phyloP scores from a whole-genome alignment of 2,888 invertebrate species.

The Tupiocoris notatus region DNA sequence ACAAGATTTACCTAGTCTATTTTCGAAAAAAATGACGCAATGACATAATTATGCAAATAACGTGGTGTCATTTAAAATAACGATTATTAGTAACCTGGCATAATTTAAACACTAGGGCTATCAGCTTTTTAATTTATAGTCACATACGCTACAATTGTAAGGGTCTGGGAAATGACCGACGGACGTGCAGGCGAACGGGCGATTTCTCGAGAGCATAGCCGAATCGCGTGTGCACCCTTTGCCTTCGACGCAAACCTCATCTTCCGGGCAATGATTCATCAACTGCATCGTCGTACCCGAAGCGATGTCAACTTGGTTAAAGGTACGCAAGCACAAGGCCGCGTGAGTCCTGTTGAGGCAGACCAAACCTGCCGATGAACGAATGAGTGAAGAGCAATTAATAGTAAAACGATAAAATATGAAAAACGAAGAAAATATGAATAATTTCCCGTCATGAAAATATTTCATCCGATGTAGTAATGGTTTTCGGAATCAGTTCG shows the following conservation, averaged over 20 bases:
- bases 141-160: slow-evolving; percentile 18
- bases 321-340: neutral
- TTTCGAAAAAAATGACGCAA: too few species aligned
- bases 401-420: too few species aligned
- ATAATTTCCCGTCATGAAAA: too few species aligned
- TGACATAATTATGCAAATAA: too few species aligned
- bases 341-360: neutral
- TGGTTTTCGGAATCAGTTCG: too few species aligned
- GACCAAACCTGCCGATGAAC: too few species aligned
- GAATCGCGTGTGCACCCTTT: neutral
- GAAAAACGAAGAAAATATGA: too few species aligned
- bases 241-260: neutral
- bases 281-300: neutral
- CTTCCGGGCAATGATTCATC: neutral
- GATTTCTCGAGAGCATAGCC: neutral
- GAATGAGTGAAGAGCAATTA: too few species aligned
- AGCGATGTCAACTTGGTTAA: neutral
- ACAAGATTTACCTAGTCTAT: too few species aligned
- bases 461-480: too few species aligned
- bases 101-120: neutral
- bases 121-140: neutral
- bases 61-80: too few species aligned
- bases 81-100: neutral
- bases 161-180: slow-evolving; percentile 6
- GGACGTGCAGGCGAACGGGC: neutral